Base-by-base conservation (phyloP, 2,113 vertebrate species). In the Azemiops feae region DNA sequence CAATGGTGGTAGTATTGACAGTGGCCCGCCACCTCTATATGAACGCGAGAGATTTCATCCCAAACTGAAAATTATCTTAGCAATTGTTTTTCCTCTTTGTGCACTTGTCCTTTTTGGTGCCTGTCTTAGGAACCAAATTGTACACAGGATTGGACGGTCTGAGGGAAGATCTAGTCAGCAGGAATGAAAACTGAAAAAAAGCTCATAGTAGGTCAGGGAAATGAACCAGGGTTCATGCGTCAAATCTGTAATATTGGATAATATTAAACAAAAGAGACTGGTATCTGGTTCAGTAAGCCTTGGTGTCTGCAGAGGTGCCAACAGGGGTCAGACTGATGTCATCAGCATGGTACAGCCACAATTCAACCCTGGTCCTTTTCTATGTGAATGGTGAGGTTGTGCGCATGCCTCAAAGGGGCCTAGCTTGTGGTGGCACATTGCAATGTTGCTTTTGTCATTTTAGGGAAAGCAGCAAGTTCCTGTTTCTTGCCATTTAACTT, bases 1-100 rank as follows among this genome's bases (percentile, higher is more conserved):
- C 85, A 97, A 98, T 7, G 98, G 98, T 0, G 98, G 98, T 34
- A 99, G 98, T 94, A 50, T 97, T 57, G 98, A 99, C 96, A 99
- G 98, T 27, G 98, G 98, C 34, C 74, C 74, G 2, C 98, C 98
- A 64, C 96, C 98, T 90, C 43, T 92, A 3, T 81, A 34, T 39
- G 3, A 27, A 81, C 22, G 27, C 4, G 14, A 39, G 50, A 30
- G 14, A 34, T 11, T 1, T 43, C 23, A 30, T 52, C 18, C 12
- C 22, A 64, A 55, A 81, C 20, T 43, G 34, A 81, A 34, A 64
- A 53, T 10, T 64, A 45, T 64, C 86, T 12, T 52, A 87, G 81
- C 55, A 43, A 86, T 16, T 52, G 10, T 90, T 22, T 43, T 87
- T 27, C 12, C 60, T 34, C n/a, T 93, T 64, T 5, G 22, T 18